phyloP scores from a whole-genome alignment of 2,113 vertebrate species.

The Parotia lawesii region DNA sequence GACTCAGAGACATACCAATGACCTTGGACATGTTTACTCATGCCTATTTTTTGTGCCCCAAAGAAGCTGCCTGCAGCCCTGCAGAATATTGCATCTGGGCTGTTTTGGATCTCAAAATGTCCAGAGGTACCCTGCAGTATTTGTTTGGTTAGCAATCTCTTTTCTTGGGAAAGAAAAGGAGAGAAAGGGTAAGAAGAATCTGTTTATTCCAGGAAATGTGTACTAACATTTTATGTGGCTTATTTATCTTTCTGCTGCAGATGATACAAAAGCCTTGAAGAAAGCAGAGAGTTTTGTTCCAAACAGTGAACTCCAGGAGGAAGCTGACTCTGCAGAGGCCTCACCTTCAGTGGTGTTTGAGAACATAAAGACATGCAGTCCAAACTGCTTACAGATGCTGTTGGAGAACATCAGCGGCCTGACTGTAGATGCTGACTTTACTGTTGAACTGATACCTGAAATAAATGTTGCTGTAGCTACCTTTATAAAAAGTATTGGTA shows the following conservation, averaged over 20 bases:
- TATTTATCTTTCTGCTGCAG: constrained; percentile 14
- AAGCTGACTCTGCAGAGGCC: not conserved
- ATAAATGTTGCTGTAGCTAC: constrained; percentile 68
- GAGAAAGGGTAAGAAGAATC: not conserved
- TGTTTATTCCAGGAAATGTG: not conserved
- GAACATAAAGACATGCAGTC: constrained; percentile 50
- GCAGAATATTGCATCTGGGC: not conserved
- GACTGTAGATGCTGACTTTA: constrained; percentile 39
- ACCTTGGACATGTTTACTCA: not conserved
- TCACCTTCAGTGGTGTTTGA: constrained; percentile 70
- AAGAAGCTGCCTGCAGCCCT: not conserved
- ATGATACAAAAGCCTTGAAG: not conserved
- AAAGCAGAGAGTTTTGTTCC: not conserved
- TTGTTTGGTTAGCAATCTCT: not conserved
- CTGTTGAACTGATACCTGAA: constrained; percentile 79
- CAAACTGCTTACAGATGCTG: constrained; percentile 63
- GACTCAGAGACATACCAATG: not conserved
- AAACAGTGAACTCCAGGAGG: not conserved
- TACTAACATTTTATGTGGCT: not conserved
- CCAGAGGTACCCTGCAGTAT: not conserved
- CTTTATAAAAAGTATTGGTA: constrained; percentile 76
- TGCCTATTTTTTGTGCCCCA: not conserved
- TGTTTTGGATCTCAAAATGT: not conserved
- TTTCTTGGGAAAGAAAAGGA: not conserved
- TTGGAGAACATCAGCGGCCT: constrained; percentile 75